phyloP scores from a whole-genome alignment of 2,113 vertebrate genomes.

The Lycocorax pyrrhopterus region DNA sequence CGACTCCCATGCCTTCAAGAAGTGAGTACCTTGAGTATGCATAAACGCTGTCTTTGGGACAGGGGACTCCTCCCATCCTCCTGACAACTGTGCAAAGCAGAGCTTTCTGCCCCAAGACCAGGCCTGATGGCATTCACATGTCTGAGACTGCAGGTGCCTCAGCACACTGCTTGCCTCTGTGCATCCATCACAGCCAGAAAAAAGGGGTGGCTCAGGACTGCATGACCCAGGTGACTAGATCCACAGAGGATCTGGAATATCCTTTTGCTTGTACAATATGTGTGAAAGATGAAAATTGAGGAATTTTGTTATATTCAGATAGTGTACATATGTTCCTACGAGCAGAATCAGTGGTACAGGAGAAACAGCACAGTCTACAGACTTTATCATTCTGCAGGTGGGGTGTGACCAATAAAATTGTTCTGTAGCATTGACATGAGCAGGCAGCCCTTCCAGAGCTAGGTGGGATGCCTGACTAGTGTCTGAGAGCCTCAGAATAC shows the following conservation, averaged over 20 bases:
- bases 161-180: background rate
- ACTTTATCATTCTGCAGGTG: background rate
- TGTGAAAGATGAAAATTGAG: background rate
- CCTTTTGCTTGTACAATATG: background rate
- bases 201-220: background rate
- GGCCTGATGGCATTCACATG: fast-evolving
- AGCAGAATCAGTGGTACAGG: background rate
- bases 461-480: background rate
- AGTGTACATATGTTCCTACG: background rate
- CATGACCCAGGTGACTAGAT: background rate
- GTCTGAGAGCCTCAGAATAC: background rate
- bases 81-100: background rate
- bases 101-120: background rate
- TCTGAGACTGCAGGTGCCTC: background rate
- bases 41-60: background rate
- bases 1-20: background rate
- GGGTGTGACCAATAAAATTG: background rate
- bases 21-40: background rate
- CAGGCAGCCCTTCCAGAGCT: background rate
- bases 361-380: background rate
- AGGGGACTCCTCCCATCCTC: background rate
- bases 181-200: fast-evolving
- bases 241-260: background rate
- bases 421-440: background rate
- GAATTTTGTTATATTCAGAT: background rate